Percentiles rank a stretch among this genome's conserved stretches.
Evolutionary conservation across 2,888 invertebrate species (phyloP).

Genomic region (Plemyria rubiginata): DNA sequence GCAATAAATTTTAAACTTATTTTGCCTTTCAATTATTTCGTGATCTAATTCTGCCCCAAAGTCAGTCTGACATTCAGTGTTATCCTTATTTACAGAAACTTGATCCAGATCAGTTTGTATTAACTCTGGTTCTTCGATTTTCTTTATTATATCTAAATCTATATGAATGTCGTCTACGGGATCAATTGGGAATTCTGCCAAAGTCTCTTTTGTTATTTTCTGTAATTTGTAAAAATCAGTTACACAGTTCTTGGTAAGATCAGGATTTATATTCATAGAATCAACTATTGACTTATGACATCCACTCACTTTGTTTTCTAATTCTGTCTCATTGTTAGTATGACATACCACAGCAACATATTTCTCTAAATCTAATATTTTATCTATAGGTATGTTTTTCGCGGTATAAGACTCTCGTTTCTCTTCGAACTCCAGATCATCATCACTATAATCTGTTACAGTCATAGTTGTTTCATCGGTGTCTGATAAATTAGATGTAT

Average conservation of each 20-base stretch:
- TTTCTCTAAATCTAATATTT: background rate
- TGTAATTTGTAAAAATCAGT: background rate
- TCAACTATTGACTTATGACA: background rate
- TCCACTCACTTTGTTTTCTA: background rate
- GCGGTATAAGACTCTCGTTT: background rate
- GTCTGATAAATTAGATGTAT: conserved; percentile 17
- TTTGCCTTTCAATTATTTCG: background rate
- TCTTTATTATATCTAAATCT: background rate
- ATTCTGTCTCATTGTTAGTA: background rate
- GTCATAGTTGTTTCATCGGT: conserved; percentile 7
- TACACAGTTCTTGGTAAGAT: background rate
- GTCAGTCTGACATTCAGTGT: background rate
- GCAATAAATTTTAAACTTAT: background rate
- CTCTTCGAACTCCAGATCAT: background rate
- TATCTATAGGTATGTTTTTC: background rate
- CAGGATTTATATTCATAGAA: background rate
- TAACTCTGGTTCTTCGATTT: too few species aligned
- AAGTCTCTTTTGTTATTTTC: background rate
- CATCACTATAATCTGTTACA: conserved; percentile 2
- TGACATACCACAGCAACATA: background rate
- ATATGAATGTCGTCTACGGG: conserved; percentile 4
- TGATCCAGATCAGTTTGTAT: too few species aligned
- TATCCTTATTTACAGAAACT: too few species aligned
- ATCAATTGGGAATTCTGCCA: background rate
- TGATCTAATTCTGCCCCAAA: background rate